phyloP scores from a whole-genome alignment of 2,888 invertebrate genomes.

The Camptogramma bilineatum region DNA sequence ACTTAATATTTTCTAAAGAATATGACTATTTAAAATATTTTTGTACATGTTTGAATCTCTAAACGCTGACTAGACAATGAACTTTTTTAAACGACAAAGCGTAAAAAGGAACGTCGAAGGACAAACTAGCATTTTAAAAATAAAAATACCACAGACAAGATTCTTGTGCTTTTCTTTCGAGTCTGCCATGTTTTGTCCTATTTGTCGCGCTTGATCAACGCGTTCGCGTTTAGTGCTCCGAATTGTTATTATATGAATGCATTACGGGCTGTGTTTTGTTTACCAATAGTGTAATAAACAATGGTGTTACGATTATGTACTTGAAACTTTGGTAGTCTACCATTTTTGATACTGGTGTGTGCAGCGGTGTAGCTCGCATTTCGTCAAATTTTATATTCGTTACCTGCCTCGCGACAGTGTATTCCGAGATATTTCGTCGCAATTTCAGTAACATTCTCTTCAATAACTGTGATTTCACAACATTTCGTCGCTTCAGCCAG shows the following conservation, averaged over 20 bases:
- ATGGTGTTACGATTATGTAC: conserved; percentile 65
- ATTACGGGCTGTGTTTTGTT: conserved; percentile 81
- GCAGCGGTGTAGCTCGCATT: conserved; percentile 75
- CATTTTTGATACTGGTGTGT: conserved; percentile 68
- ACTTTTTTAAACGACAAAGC: background rate
- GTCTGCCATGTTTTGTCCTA: conserved; percentile 86
- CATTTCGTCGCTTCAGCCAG: conserved; percentile 63
- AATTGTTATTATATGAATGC: conserved; percentile 80
- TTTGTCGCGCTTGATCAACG: conserved; percentile 85
- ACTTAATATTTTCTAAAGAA: too few species aligned
- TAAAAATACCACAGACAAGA: conserved; percentile 76
- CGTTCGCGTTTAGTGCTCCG: conserved; percentile 77
- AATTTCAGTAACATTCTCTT: conserved; percentile 59
- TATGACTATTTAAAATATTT: too few species aligned
- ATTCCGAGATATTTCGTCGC: conserved; percentile 66
- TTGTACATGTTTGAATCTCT: too few species aligned
- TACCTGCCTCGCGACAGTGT: conserved; percentile 66
- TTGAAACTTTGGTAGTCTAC: conserved; percentile 63
- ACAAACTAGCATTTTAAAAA: conserved; percentile 64
- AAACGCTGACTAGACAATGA: background rate
- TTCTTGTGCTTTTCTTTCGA: conserved; percentile 74
- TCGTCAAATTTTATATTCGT: conserved; percentile 74
- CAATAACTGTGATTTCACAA: conserved; percentile 60
- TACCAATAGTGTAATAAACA: conserved; percentile 75
- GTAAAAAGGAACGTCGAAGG: conserved; percentile 47